Evolutionary conservation across 2,113 vertebrate genomes (phyloP), one percentile per base, ranked within the genome.

Genomic region (Trichomycterus rosablanca): DNA sequence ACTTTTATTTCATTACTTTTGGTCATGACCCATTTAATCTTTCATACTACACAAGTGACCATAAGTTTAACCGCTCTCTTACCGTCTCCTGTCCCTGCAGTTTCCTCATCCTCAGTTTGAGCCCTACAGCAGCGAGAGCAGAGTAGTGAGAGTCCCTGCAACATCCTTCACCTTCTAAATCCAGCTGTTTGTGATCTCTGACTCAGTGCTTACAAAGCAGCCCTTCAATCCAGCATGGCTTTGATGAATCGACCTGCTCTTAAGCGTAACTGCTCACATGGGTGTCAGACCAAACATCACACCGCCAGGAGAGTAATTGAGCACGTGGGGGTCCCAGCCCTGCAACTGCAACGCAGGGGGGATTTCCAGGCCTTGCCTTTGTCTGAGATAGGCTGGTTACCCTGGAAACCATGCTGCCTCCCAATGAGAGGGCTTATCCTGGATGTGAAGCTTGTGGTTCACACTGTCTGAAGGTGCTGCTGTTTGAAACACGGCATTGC

Each of bases 381-480:
- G 56, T 51, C 51, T 50, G 16, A 2, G 23, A 57, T 45, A 63
- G 28, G 45, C 30, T 32, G 45, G 69, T 72, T 67, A 39, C 52
- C 64, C 57, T 39, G 59, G 63, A 72, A 67, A 72, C 44, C 43
- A 23, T 53, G 52, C 57, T 14, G 63, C 19, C 23, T 46, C 53
- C 19, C 0, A 9, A 28, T n/a, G 22, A 30, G 35, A 18, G 16
- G 45, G 44, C 18, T 5, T 43, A 53, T 53, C 43, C 60, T 15
- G 35, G 45, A 67, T 46, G 18, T 16, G 44, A 19, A 45, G 37
- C 1, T 3, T 20, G 24, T 14, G 14, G 28, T 40, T 70, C 45
- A 24, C 28, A 18, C 16, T 23, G 32, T 12, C 15, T 32, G 16
- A 48, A 34, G 4, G 40, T 26, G 23, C 24, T 5, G 3, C 54